Base-by-base conservation (phyloP, 2,113 vertebrate genomes). In the Thunnus thynnus region DNA sequence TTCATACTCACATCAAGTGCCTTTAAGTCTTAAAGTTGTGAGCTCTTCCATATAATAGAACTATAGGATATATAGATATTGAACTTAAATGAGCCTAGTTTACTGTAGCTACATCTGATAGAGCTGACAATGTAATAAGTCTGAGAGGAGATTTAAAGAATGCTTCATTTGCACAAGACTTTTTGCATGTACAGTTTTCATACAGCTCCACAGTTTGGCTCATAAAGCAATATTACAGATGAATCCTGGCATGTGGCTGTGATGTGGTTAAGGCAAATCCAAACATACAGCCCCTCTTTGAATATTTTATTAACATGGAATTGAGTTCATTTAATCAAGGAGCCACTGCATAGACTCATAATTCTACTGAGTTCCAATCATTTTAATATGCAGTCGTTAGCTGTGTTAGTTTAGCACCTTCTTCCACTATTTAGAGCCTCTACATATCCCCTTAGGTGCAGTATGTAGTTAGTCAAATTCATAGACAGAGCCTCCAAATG, bases 281-380 rank as follows among this genome's bases (percentile, higher is more conserved):
- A 80, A 82, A 84, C 65, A 80, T 22, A 30, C 58, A 68, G 70
- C 14, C 16, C 22, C 55, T 52, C 56, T 76, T 16, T 66, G 36
- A 84, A 86, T 78, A 66, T 79, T 82, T 75, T 13, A 70, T 63
- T 78, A 54, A 55, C 60, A 50, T 41, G 20, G 30, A 80, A 69
- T 60, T 8, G 17, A 48, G 70, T 77, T 78, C 3, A 56, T 86
- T 89, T 86, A 44, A 87, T 80, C 56, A 72, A 70, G 48, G 75
- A 52, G 54, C 48, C 18, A 68, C 25, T 60, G 32, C 57, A 69
- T 27, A 7, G 69, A 52, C 30, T 22, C 5, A 0, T 54, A 66
- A 50, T 65, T 66, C 47, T 80, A 47, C 62, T 17, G 46, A 44
- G 50, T 82, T 57, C 46, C 17, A 27, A 32, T 36, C 13, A 22